Conservation (phyloP, 2,797 vertebrate species). For the Coilia nasus region DNA sequence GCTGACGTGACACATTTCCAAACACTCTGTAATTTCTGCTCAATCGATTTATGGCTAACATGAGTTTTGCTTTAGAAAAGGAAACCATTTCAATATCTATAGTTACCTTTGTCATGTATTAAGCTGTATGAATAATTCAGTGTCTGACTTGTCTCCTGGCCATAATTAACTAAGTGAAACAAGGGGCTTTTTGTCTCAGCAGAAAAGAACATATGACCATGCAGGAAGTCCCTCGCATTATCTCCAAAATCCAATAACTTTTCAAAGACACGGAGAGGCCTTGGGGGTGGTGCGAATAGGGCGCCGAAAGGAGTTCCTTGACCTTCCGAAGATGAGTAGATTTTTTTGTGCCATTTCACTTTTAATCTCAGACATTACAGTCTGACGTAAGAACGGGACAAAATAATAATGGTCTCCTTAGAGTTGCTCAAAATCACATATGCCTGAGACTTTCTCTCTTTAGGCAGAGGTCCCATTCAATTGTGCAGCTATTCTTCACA, state of each 20-base stretch:
- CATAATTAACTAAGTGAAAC: slow-evolving; percentile 75
- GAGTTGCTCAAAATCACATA: neutral
- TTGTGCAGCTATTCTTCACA: neutral
- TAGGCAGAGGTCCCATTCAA: neutral
- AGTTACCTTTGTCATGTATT: slow-evolving; percentile 69
- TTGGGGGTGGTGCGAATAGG: neutral
- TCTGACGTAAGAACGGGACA: neutral
- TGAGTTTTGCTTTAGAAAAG: slow-evolving; percentile 53
- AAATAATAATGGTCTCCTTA: neutral
- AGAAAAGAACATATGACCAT: slow-evolving; percentile 37
- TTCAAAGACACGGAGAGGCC: slow-evolving; percentile 8
- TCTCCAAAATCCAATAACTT: slow-evolving; percentile 37
- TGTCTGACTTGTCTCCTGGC: slow-evolving; percentile 74
- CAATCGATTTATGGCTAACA: slow-evolving; percentile 44
- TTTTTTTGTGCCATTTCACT: neutral
- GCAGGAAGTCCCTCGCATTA: slow-evolving; percentile 34
- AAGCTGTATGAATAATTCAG: slow-evolving; percentile 74
- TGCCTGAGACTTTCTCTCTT: neutral
- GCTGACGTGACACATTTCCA: slow-evolving; percentile 45
- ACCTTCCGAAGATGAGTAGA: slow-evolving; percentile 1
- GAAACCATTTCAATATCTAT: slow-evolving; percentile 66
- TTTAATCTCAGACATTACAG: neutral
- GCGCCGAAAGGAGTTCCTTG: slow-evolving; percentile 12
- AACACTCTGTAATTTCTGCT: slow-evolving; percentile 38
- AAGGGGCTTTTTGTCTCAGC: slow-evolving; percentile 49